Conservation (phyloP, 2,797 vertebrate species). For the Hyperoplus immaculatus region DNA sequence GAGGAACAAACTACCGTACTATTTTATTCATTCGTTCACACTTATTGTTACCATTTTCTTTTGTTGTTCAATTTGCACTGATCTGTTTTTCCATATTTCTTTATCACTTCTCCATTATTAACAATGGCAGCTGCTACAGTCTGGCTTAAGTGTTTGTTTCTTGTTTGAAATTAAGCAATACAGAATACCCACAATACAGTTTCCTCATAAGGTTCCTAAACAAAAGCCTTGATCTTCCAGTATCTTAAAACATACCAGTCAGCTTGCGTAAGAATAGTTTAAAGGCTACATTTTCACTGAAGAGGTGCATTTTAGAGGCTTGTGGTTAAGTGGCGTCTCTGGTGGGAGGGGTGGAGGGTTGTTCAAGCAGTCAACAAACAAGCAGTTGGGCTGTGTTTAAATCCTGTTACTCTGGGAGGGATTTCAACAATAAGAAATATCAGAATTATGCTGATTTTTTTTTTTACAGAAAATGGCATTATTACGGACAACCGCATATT, state of each 20-base stretch:
- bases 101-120: not conserved
- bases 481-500: not conserved
- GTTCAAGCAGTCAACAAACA: conserved; percentile 8
- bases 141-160: not conserved
- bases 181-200: not conserved
- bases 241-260: not conserved
- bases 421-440: not conserved
- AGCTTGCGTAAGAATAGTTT: conserved; percentile 30
- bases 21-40: conserved; percentile 50
- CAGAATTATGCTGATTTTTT: not conserved
- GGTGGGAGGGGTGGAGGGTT: conserved; percentile 7
- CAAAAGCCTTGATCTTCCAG: not conserved
- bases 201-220: not conserved
- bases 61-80: conserved; percentile 5
- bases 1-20: conserved; percentile 19
- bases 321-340: conserved; percentile 24
- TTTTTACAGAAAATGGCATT: not conserved
- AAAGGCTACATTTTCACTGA: conserved; percentile 2
- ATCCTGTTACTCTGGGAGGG: not conserved
- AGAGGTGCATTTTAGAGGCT: conserved; percentile 21
- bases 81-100: not conserved
- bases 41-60: conserved; percentile 26
- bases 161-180: not conserved
- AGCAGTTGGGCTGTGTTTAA: not conserved
- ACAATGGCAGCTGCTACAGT: not conserved